phyloP scores from a whole-genome alignment of 1,140 invertebrate genomes.

The Drosophila trapezifrons region DNA sequence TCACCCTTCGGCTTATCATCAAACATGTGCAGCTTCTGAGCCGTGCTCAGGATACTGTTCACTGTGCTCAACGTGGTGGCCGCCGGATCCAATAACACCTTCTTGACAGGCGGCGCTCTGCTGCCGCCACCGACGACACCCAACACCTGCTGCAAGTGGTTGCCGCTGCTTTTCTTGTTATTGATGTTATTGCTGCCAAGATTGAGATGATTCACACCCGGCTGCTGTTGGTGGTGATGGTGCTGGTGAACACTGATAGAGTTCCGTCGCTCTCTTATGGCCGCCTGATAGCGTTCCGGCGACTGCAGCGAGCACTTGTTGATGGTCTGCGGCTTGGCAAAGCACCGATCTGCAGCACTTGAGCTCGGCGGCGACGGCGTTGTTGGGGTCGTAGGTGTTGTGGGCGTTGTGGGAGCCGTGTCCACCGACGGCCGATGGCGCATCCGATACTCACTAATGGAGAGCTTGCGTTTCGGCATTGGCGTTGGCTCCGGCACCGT shows the following conservation, averaged over 20 bases:
- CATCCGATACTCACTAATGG: constrained; percentile 83
- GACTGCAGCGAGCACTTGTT: constrained; percentile 75
- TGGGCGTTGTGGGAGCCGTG: constrained; percentile 49
- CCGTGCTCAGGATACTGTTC: constrained; percentile 67
- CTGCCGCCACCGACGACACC: constrained; percentile 12
- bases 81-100: constrained; percentile 28
- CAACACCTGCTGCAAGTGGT: constrained; percentile 28
- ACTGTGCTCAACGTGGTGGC: constrained; percentile 66
- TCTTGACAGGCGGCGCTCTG: constrained; percentile 34
- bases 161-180: constrained; percentile 21
- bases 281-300: constrained; percentile 69
- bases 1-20: constrained; percentile 72
- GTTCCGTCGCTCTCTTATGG: constrained; percentile 66
- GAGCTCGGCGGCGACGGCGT: constrained; percentile 13
- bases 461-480: constrained; percentile 81
- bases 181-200: constrained; percentile 29
- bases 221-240: constrained; percentile 31
- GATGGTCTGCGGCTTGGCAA: constrained; percentile 67
- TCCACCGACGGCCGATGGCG: constrained; percentile 74
- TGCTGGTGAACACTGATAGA: constrained; percentile 63
- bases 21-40: constrained; percentile 71
- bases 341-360: constrained; percentile 43
- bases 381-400: constrained; percentile 45
- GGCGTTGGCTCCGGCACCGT: constrained; percentile 75
- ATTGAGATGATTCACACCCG: constrained; percentile 11